These are phyloP conservation scores for Nerophis ophidion DNA, from an alignment of 2,113 vertebrate species.

Conservation along the genomic window DNA sequence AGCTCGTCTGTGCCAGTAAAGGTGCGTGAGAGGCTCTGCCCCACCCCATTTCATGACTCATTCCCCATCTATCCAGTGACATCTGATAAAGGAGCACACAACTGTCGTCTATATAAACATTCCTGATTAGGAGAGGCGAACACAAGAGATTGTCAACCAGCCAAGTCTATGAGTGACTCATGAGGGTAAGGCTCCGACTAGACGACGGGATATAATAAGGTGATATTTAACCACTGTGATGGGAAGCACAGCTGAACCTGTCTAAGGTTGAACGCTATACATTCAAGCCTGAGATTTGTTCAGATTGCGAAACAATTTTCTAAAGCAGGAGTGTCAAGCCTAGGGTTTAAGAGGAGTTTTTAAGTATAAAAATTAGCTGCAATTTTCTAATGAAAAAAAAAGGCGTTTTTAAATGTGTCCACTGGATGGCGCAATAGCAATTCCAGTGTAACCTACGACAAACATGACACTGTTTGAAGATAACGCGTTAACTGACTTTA, in stretches of 20 bases:
- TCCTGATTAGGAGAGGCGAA: conserved; percentile 34
- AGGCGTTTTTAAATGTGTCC: too few species aligned
- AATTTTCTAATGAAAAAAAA: too few species aligned
- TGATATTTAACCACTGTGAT: conserved; percentile 15
- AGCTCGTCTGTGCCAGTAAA: conserved; percentile 25
- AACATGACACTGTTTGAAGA: too few species aligned
- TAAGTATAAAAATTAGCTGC: too few species aligned
- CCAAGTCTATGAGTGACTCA: conserved; percentile 31
- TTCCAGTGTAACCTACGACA: too few species aligned
- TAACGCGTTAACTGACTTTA: too few species aligned
- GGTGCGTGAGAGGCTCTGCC: conserved; percentile 42
- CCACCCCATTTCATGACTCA: conserved; percentile 48
- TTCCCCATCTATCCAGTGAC: conserved; percentile 37
- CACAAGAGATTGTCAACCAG: conserved; percentile 27
- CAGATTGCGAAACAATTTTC: neutral
- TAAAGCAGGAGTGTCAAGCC: too few species aligned
- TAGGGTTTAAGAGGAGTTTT: too few species aligned
- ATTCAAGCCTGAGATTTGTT: neutral
- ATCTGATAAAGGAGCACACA: conserved; percentile 40
- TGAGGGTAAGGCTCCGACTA: conserved; percentile 30
- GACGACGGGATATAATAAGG: conserved; percentile 14
- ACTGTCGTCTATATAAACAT: conserved; percentile 57
- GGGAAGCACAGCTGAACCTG: neutral
- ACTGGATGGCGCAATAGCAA: too few species aligned
- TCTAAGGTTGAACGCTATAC: neutral